phyloP scores from a whole-genome alignment of 2,113 vertebrate species.

The Sapayoa aenigma region DNA sequence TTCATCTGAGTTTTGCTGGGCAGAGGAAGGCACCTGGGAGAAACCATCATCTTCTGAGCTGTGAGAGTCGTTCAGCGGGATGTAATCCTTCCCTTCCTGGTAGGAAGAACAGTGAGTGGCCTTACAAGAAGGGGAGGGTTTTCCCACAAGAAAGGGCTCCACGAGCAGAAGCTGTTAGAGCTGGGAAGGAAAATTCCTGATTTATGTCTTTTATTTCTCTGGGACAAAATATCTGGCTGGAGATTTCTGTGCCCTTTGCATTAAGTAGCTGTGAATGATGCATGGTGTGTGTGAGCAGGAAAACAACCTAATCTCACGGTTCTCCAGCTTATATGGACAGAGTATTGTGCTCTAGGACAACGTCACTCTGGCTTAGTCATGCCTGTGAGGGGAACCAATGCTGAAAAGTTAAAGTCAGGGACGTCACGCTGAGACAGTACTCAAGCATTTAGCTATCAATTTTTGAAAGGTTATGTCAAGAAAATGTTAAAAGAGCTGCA shows the following conservation, averaged over 20 bases:
- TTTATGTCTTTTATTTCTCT: neutral
- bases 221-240: neutral
- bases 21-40: constrained; percentile 84
- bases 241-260: neutral
- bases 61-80: constrained; percentile 82
- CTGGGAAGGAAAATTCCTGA: neutral
- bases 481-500: neutral
- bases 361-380: neutral
- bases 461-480: neutral
- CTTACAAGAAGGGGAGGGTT: neutral
- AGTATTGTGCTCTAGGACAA: neutral
- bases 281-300: neutral
- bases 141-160: neutral
- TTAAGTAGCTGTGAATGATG: neutral
- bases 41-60: constrained; percentile 92
- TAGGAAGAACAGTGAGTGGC: neutral
- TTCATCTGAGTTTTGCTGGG: constrained; percentile 80
- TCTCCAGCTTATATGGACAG: neutral
- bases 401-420: neutral
- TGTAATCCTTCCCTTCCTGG: constrained; percentile 86
- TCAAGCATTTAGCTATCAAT: neutral
- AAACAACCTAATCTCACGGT: neutral
- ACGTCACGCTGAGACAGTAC: neutral
- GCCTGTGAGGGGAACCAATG: neutral
- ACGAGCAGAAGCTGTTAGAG: neutral